A percentile compares a stretch with the other conserved stretches of the same genome.
phyloP scores from a whole-genome alignment of 2,797 vertebrate genomes.

The Centroberyx gerrardi region DNA sequence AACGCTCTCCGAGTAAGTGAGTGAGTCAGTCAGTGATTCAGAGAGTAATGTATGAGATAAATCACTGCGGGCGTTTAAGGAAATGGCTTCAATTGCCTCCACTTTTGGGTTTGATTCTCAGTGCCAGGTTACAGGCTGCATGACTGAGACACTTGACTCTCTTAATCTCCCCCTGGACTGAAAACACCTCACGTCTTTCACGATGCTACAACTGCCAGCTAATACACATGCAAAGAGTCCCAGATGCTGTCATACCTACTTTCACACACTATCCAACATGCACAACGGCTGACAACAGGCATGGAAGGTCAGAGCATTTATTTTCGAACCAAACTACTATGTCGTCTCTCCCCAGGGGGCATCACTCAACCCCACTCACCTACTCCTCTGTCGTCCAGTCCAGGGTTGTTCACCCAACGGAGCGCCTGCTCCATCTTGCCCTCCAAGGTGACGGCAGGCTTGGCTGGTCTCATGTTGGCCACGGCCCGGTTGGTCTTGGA shows the following conservation, averaged over 20 bases:
- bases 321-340: slow-evolving; percentile 46
- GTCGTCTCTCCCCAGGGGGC: slow-evolving; percentile 20
- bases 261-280: slow-evolving; percentile 28
- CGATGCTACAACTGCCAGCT: slow-evolving; percentile 13
- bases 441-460: slow-evolving; percentile 95
- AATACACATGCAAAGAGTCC: slow-evolving; percentile 3
- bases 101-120: slow-evolving; percentile 14
- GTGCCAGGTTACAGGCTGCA: slow-evolving; percentile 20
- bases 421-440: slow-evolving; percentile 99
- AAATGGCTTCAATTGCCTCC: slow-evolving; percentile 47
- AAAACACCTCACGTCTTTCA: slow-evolving; percentile 42
- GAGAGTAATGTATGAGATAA: slow-evolving; percentile 37
- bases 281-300: slow-evolving; percentile 20
- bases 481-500: slow-evolving; percentile 97
- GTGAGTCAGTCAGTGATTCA: slow-evolving; percentile 29
- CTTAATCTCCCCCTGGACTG: slow-evolving; percentile 17
- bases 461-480: slow-evolving; percentile 95
- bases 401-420: slow-evolving; percentile 96
- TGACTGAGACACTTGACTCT: slow-evolving; percentile 35
- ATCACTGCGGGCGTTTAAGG: slow-evolving; percentile 29
- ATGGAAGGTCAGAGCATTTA: slow-evolving; percentile 39
- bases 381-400: slow-evolving; percentile 94
- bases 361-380: slow-evolving; percentile 83
- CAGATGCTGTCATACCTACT: neutral
- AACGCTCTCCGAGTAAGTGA: slow-evolving; percentile 28